Percentiles rank a stretch among this genome's conserved stretches.
Conservation (phyloP, 2,113 vertebrate species). For the Leucopternis melanops region DNA sequence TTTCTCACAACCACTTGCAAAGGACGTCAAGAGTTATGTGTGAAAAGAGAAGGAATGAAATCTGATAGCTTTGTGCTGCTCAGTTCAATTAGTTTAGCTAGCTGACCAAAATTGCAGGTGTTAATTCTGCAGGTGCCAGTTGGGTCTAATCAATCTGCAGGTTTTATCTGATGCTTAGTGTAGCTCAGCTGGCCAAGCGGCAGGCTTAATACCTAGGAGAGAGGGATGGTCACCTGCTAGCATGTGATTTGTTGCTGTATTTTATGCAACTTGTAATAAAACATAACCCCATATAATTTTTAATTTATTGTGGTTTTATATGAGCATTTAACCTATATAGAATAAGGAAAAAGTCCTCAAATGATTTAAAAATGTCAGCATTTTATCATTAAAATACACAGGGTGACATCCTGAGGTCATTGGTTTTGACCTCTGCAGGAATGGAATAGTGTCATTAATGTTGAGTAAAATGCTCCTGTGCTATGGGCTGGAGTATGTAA, state of each 20-base stretch:
- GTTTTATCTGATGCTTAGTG: slow-evolving; percentile 33
- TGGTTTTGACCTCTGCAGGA: neutral
- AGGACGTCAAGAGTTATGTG: slow-evolving; percentile 50
- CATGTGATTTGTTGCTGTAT: neutral
- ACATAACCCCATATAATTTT: neutral
- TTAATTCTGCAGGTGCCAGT: slow-evolving; percentile 56
- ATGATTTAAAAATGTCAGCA: neutral
- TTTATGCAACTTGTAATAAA: slow-evolving; percentile 18
- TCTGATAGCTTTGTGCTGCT: slow-evolving; percentile 14
- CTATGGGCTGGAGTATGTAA: neutral
- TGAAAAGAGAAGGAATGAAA: slow-evolving; percentile 47
- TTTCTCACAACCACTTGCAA: slow-evolving; percentile 39
- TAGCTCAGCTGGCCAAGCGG: neutral
- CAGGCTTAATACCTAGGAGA: slow-evolving; percentile 18
- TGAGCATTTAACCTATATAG: neutral
- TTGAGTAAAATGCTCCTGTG: neutral
- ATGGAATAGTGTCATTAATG: neutral
- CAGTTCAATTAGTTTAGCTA: slow-evolving; percentile 45
- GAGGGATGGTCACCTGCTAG: slow-evolving; percentile 29
- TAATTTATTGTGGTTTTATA: neutral
- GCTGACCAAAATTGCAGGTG: slow-evolving; percentile 38
- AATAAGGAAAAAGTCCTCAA: neutral
- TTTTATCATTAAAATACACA: neutral
- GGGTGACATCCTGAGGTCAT: neutral
- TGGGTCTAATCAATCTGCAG: slow-evolving; percentile 34